These are phyloP conservation scores for Lymantria dispar DNA, from an alignment of 2,888 invertebrate species.

Conservation along the genomic window DNA sequence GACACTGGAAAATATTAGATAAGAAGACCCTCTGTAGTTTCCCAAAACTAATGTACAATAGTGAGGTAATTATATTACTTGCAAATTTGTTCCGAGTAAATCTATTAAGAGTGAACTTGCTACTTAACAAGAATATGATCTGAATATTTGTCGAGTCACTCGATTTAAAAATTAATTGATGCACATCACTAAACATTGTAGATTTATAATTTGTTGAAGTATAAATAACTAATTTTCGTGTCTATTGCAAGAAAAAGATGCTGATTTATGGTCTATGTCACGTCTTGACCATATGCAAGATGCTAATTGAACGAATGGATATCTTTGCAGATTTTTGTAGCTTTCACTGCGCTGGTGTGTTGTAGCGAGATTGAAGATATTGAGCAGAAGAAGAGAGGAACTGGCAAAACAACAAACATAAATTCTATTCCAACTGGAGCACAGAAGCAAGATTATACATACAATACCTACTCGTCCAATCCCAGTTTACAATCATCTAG, in stretches of 20 bases:
- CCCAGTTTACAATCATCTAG: constrained; percentile 45
- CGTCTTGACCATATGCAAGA: constrained; percentile 38
- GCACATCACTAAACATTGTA: constrained; percentile 1
- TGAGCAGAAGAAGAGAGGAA: constrained; percentile 73
- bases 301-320: constrained; percentile 30
- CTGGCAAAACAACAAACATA: constrained; percentile 57
- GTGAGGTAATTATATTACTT: no score
- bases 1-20: no score
- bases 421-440: constrained; percentile 70
- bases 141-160: neutral
- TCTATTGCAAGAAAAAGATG: constrained; percentile 21
- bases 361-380: constrained; percentile 64
- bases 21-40: no score
- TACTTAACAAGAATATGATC: no score
- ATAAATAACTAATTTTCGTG: constrained; percentile 16
- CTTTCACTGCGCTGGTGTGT: constrained; percentile 56
- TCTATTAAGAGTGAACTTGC: no score
- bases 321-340: constrained; percentile 59
- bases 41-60: no score
- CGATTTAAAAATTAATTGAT: neutral
- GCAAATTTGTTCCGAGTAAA: neutral
- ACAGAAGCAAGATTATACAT: constrained; percentile 74
- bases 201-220: constrained; percentile 25
- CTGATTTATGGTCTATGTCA: constrained; percentile 50
- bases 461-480: constrained; percentile 63